A percentile compares a stretch with the other conserved stretches of the same genome.
These are phyloP conservation scores for Hyposoter didymator DNA, from an alignment of 2,888 invertebrate species.

Conservation along the genomic window DNA sequence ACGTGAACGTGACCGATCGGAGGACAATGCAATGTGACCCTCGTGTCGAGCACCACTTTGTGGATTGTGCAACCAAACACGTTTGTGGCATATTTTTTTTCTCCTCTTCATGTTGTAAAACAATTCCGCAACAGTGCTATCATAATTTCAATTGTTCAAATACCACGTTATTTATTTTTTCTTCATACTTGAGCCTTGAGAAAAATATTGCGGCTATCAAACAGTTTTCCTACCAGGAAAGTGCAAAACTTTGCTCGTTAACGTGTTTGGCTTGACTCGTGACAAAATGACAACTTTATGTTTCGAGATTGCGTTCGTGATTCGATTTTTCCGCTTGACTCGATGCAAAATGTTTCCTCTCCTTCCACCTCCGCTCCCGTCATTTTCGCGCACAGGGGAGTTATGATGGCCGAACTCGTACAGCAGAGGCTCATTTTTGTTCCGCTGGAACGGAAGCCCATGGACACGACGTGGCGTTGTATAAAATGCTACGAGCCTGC, in stretches of 20 bases:
- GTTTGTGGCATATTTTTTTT: constrained; percentile 17
- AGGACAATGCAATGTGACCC: constrained; percentile 34
- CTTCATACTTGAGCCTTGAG: neutral
- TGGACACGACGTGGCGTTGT: constrained; percentile 5
- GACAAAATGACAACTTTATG: neutral
- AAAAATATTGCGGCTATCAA: neutral
- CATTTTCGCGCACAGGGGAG: neutral
- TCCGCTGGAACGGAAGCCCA: constrained; percentile 26
- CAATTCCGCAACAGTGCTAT: constrained; percentile 10
- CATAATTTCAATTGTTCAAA: neutral
- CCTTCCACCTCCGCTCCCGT: neutral
- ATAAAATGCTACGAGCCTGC: constrained; percentile 11
- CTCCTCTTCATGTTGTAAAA: neutral
- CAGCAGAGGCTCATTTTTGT: neutral
- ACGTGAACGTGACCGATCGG: constrained; percentile 52
- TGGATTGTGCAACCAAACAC: constrained; percentile 29
- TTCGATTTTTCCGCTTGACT: constrained; percentile 14
- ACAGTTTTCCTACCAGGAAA: neutral
- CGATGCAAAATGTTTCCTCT: neutral
- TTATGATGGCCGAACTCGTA: constrained; percentile 3
- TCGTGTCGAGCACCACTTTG: constrained; percentile 17
- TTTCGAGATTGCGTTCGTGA: neutral
- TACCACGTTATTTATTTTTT: neutral
- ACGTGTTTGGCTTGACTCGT: neutral
- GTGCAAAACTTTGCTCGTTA: neutral